Percentiles rank a stretch among this genome's conserved stretches.
phyloP scores from a whole-genome alignment of 2,888 invertebrate species.

The Balanococcus diminutus region DNA sequence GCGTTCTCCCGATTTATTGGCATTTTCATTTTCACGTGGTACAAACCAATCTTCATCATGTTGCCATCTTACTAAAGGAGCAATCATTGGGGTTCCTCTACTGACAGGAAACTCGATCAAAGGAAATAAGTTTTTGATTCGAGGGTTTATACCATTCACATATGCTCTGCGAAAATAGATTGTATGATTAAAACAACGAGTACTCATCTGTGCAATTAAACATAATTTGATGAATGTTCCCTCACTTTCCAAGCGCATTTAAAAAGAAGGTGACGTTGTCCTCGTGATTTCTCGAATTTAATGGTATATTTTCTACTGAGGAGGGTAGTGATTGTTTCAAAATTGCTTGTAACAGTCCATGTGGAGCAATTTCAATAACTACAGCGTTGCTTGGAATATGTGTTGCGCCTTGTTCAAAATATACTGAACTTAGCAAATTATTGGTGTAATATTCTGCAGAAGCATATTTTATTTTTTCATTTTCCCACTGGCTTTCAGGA shows the following conservation, averaged over 20 bases:
- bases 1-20: too few relatives aligned
- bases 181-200: too few relatives aligned
- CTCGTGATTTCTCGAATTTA: slow-evolving; percentile 71
- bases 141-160: too few relatives aligned
- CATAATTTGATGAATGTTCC: too few relatives aligned
- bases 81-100: slow-evolving; percentile 66
- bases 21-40: neutral
- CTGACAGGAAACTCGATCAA: slow-evolving; percentile 65
- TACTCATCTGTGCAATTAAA: too few relatives aligned
- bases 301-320: slow-evolving; percentile 69
- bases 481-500: slow-evolving; percentile 67
- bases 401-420: slow-evolving; percentile 67
- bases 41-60: slow-evolving; percentile 65
- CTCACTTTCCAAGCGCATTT: slow-evolving; percentile 71
- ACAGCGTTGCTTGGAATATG: slow-evolving; percentile 73
- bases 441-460: slow-evolving; percentile 68
- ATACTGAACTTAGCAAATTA: slow-evolving; percentile 64
- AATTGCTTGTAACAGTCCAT: slow-evolving; percentile 68
- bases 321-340: slow-evolving; percentile 66
- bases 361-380: slow-evolving; percentile 69
- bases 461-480: slow-evolving; percentile 62
- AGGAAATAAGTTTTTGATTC: slow-evolving; percentile 63
- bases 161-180: too few relatives aligned
- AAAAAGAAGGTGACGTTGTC: slow-evolving; percentile 66
- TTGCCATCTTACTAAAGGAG: slow-evolving; percentile 67